These are phyloP conservation scores for Zaprionus ghesquierei DNA, from an alignment of 1,140 invertebrate species.

Conservation along the genomic window DNA sequence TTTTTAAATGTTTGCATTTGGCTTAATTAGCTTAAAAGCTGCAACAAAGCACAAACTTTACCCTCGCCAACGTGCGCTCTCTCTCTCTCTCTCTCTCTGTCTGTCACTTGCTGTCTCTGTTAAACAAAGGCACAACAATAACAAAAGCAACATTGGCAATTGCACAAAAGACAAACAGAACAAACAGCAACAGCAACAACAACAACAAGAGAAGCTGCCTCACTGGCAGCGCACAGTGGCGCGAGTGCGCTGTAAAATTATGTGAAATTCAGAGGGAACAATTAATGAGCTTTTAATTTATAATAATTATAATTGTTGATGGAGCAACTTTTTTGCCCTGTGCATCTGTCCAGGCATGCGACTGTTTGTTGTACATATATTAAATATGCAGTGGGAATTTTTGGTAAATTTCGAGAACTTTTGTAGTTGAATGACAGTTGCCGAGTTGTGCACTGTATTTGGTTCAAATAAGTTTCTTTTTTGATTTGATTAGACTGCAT, in stretches of 20 bases:
- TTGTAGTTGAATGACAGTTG: not conserved
- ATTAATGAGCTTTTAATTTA: not conserved
- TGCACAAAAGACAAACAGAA: constrained; percentile 56
- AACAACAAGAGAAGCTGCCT: not conserved
- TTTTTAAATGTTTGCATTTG: constrained; percentile 28
- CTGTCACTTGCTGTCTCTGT: not conserved
- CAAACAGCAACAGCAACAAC: constrained; percentile 1
- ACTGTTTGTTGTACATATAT: too few species aligned
- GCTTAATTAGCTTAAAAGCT: constrained; percentile 57
- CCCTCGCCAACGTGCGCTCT: not conserved
- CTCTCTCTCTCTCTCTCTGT: not conserved
- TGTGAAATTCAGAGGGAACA: not conserved
- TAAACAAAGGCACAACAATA: constrained; percentile 11
- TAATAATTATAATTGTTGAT: not conserved
- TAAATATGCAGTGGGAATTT: not conserved
- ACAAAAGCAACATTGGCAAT: constrained; percentile 25
- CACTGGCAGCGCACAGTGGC: constrained; percentile 16
- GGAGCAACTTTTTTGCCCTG: not conserved
- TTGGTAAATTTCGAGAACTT: not conserved
- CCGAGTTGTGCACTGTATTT: not conserved
- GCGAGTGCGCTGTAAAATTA: not conserved
- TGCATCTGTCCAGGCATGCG: not conserved
- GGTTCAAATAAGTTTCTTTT: not conserved
- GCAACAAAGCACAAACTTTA: constrained; percentile 32
- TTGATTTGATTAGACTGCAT: too few species aligned